These are phyloP conservation scores for Leucophenga varia DNA, from an alignment of 1,140 invertebrate genomes.

Conservation along the genomic window DNA sequence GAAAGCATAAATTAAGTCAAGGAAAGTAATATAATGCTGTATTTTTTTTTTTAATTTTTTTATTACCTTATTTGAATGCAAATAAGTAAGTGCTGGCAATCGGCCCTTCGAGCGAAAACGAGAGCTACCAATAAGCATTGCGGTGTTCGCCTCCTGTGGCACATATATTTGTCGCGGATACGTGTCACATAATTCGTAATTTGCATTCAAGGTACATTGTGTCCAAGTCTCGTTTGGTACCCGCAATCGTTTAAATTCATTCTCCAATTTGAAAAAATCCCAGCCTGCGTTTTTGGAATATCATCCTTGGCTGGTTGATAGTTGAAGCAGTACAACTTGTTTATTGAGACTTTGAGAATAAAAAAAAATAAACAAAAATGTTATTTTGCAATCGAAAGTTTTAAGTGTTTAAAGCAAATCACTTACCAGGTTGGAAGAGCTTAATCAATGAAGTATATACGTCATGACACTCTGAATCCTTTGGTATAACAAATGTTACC, in stretches of 20 bases:
- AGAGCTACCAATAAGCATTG: constrained; percentile 87
- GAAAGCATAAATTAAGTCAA: background rate
- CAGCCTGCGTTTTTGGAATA: constrained; percentile 78
- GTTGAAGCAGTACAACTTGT: constrained; percentile 91
- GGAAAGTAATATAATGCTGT: background rate
- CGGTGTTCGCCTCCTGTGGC: constrained; percentile 78
- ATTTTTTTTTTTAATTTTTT: background rate
- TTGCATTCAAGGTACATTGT: constrained; percentile 83
- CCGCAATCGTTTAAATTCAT: constrained; percentile 90
- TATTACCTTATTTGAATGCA: constrained; percentile 79
- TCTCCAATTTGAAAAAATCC: constrained; percentile 89
- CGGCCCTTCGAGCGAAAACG: constrained; percentile 94
- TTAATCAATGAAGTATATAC: constrained; percentile 84
- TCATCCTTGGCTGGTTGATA: constrained; percentile 83
- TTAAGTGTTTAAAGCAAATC: background rate
- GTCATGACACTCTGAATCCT: constrained; percentile 95
- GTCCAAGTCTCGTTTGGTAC: constrained; percentile 93
- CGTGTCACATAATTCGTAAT: constrained; percentile 96
- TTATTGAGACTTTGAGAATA: constrained; percentile 66
- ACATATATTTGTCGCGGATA: constrained; percentile 94
- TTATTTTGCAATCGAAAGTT: background rate
- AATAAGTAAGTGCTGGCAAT: constrained; percentile 91
- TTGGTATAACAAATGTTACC: constrained; percentile 91
- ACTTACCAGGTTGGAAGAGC: constrained; percentile 85
- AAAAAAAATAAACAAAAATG: background rate